These are phyloP conservation scores for Pelochelys cantorii DNA, from an alignment of 2,797 vertebrate genomes.

Conservation along the genomic window DNA sequence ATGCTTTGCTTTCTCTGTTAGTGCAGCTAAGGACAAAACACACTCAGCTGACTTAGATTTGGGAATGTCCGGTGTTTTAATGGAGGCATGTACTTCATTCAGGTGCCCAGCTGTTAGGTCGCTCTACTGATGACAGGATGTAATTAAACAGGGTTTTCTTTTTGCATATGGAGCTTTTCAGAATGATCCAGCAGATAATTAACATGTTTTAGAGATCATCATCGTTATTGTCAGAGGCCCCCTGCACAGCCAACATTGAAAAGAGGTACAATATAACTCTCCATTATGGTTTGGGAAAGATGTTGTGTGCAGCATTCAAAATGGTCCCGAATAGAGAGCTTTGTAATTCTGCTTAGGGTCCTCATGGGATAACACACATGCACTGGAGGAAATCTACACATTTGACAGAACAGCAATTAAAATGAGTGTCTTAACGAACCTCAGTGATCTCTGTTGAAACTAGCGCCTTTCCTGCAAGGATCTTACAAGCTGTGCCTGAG, in stretches of 20 bases:
- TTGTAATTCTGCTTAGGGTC: neutral
- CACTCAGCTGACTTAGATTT: neutral
- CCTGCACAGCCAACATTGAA: neutral
- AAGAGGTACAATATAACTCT: constrained; percentile 2
- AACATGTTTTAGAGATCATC: neutral
- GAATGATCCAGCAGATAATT: neutral
- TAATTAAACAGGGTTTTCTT: neutral
- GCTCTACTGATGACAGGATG: neutral
- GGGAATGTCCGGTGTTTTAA: constrained; percentile 8
- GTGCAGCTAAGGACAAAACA: constrained; percentile 32
- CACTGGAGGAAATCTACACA: neutral
- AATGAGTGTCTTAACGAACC: neutral
- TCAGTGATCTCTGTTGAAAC: neutral
- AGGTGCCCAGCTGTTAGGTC: neutral
- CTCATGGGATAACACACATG: neutral
- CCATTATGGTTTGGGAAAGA: constrained; percentile 14
- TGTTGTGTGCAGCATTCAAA: neutral
- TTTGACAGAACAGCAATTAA: neutral
- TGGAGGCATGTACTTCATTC: neutral
- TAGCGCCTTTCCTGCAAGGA: neutral
- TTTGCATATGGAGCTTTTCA: neutral
- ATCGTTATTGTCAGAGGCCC: neutral
- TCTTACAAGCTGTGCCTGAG: neutral
- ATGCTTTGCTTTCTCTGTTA: neutral
- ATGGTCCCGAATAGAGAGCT: neutral